Evolutionary conservation across 2,113 vertebrate species (phyloP), one percentile per base, ranked within the genome.

Genomic region (Emydocephalus ijimae): DNA sequence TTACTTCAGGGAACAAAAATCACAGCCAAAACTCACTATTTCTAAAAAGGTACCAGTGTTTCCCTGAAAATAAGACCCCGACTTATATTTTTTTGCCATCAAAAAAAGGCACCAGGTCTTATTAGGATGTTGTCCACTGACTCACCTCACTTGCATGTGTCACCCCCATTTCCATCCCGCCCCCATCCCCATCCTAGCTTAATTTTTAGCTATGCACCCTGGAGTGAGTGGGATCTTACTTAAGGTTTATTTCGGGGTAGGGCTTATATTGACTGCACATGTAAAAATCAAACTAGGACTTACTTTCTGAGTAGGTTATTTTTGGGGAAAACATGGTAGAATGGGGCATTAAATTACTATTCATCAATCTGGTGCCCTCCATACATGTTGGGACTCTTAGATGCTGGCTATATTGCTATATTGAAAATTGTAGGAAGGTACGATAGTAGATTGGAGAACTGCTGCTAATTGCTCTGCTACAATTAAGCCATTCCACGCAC

Each of bases 401-500:
- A 21, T 21, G 34, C 69, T 81, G 74, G 34, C 34, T 81, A 81
- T 21, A 81, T 43, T 39, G 7, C 74, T 43, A 21, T 81, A 43
- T 10, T 81, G 34, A 39, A 81, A 81, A 81, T 43, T 43, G 74
- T 81, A 81, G 34, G 74, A 81, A 81, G 34, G 34, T 7, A 81
- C 1, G 14, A 69, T 69, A 69, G 64, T 43, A 81, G 74, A 43
- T 81, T 43, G 18, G 74, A 81, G 6, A 43, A 81, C 74, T 81
- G 18, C 74, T 56, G 9, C 3, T 85, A 92, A 56, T 29, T 85
- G 85, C 20, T 23, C 55, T 57, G 21, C 69, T 92, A 50, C 43
- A 86, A 61, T 85, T 85, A 85, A 5, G 74, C 94, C 85, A 55
- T 89, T 94, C 56, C 93, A 96, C 90, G n/a, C 59, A 90, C 88